Base-by-base conservation (phyloP, 2,113 vertebrate species). In the Falco punctatus region DNA sequence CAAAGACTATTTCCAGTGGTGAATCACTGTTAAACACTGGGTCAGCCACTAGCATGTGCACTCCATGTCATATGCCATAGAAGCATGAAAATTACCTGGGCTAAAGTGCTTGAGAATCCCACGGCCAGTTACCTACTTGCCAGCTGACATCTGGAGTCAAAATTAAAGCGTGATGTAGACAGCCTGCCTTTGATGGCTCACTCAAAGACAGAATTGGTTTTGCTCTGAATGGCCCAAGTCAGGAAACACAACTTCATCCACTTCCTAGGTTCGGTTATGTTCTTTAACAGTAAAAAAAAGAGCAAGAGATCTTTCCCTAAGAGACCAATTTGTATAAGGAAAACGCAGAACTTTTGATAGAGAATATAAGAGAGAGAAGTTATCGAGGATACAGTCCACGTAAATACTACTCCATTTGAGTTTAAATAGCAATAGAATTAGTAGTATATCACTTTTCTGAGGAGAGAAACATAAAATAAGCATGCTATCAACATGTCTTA, bases 1-100 rank as follows among this genome's bases (percentile, higher is more conserved):
- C 95, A 96, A 97, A 94, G 73, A 87, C 89, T 64, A 54, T 83
- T 97, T 96, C 78, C 87, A 92, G 77, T 90, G 84, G 94, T 91
- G 97, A 94, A 95, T 90, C 2, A 1, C 86, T 94, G 91, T 95
- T 97, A 93, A 96, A 97, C 96, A 94, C 82, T 96, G 92, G 96
- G 96, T 97, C 95, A 94, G 87, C 75, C 94, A 92, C 94, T 81
- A 81, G 82, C 95, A 96, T 32, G 46, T 83, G 73, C 81, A 96
- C 94, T 97, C 58, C 59, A 33, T 95, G 88, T 94, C 91, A 80
- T 49, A 78, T 58, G 70, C 88, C 69, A 69, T 3, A 88, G 75
- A 82, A 84, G 59, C 82, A 87, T 8, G 30, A 42, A 93, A 92
- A 71, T 91, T 90, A 93, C 85, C 54, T 61, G 35, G 66, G 44